Percentiles rank a stretch among this genome's conserved stretches.
Conservation (phyloP, 2,888 invertebrate genomes). For the Pasiphila rectangulata region DNA sequence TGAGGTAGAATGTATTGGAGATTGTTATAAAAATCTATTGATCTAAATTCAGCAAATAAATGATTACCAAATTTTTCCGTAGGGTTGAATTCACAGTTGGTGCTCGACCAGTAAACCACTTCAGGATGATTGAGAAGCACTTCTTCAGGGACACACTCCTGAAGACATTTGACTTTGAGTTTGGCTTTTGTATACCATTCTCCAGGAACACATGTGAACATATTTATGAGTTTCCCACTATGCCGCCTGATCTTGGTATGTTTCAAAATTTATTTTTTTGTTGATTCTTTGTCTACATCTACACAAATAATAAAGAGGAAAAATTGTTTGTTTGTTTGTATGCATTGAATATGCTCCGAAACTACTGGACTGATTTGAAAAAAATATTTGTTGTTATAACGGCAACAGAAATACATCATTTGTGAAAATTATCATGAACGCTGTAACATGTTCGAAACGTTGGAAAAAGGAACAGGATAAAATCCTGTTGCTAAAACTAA, state of each 20-base stretch:
- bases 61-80: slow-evolving; percentile 37
- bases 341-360: too few species aligned
- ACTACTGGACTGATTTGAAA: too few species aligned
- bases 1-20: not conserved
- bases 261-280: slow-evolving; percentile 2
- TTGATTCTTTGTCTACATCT: not conserved
- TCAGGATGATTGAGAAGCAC: slow-evolving; percentile 99
- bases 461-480: too few species aligned
- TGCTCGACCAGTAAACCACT: slow-evolving; percentile 93
- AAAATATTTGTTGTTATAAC: too few species aligned
- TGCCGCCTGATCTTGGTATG: slow-evolving; percentile 93
- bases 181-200: slow-evolving; percentile 99
- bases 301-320: too few species aligned
- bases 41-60: too few species aligned
- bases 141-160: slow-evolving; percentile 95
- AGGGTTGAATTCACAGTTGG: slow-evolving; percentile 99
- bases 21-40: not conserved
- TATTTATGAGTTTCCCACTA: slow-evolving; percentile 97
- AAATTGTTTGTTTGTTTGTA: too few species aligned
- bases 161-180: slow-evolving; percentile 99
- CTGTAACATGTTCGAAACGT: too few species aligned
- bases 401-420: too few species aligned
- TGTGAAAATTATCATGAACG: too few species aligned
- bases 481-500: too few species aligned
- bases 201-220: slow-evolving; percentile 99